These are phyloP conservation scores for Suricata suricatta DNA, from an alignment of 2,113 vertebrate species.

Conservation along the genomic window DNA sequence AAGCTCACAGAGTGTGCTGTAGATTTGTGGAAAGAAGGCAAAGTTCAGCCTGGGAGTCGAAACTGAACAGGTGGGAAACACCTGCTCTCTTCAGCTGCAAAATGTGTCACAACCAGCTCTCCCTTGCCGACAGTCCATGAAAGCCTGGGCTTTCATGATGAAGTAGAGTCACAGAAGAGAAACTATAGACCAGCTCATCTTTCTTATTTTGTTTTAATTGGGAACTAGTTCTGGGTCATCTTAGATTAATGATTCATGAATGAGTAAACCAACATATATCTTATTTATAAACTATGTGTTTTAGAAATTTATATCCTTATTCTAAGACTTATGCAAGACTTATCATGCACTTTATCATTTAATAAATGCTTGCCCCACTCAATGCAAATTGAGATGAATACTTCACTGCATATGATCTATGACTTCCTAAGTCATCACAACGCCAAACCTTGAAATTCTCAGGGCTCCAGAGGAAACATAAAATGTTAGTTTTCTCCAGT, in stretches of 20 bases:
- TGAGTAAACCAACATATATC: neutral
- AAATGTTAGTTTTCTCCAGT: neutral
- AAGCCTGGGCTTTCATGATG: neutral
- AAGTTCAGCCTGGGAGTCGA: slow-evolving; percentile 2
- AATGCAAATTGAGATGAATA: neutral
- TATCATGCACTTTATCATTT: neutral
- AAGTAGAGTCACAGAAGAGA: neutral
- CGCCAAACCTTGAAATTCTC: neutral
- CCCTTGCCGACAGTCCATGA: neutral
- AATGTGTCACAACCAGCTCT: neutral
- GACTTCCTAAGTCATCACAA: neutral
- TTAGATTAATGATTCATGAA: neutral
- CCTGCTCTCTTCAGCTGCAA: neutral
- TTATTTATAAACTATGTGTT: neutral
- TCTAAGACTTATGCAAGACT: neutral
- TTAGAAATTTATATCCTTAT: neutral
- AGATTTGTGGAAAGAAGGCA: neutral
- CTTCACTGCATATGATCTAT: neutral
- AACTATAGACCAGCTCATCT: neutral
- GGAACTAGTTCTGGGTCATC: neutral
- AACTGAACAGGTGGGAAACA: neutral
- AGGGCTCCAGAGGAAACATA: neutral
- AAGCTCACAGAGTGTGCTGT: neutral
- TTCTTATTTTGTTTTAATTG: neutral
- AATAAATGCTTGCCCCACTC: neutral